These are phyloP conservation scores for Anguilla obscura DNA, from an alignment of 2,797 vertebrate genomes.

Conservation along the genomic window DNA sequence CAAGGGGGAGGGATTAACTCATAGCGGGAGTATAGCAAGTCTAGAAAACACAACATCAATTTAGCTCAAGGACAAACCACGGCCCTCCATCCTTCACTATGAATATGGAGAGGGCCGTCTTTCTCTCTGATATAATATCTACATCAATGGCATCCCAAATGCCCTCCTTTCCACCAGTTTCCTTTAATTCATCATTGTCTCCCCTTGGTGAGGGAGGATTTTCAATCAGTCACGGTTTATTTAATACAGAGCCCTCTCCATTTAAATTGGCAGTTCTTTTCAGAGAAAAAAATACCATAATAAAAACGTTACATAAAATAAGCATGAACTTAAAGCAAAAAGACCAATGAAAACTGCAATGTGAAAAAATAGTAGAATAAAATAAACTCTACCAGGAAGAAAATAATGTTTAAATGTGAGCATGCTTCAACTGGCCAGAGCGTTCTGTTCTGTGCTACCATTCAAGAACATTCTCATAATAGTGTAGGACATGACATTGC, in stretches of 20 bases:
- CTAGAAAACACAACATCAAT: constrained; percentile 2
- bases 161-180: background rate
- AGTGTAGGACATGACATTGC: background rate
- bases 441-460: background rate
- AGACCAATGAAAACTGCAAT: background rate
- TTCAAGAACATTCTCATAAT: background rate
- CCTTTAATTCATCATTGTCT: constrained; percentile 16
- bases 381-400: background rate
- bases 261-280: background rate
- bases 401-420: background rate
- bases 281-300: background rate
- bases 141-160: constrained; percentile 17
- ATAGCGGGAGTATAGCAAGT: background rate
- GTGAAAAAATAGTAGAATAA: background rate
- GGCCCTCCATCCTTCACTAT: background rate
- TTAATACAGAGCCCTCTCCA: background rate
- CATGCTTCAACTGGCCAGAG: background rate
- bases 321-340: background rate
- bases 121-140: constrained; percentile 12
- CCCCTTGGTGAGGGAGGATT: background rate
- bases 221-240: constrained; percentile 6
- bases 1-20: constrained; percentile 3
- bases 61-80: constrained; percentile 7
- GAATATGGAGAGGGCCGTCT: constrained; percentile 18
- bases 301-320: background rate